phyloP scores from a whole-genome alignment of 2,113 vertebrate genomes.

The Hemichromis elongatus region DNA sequence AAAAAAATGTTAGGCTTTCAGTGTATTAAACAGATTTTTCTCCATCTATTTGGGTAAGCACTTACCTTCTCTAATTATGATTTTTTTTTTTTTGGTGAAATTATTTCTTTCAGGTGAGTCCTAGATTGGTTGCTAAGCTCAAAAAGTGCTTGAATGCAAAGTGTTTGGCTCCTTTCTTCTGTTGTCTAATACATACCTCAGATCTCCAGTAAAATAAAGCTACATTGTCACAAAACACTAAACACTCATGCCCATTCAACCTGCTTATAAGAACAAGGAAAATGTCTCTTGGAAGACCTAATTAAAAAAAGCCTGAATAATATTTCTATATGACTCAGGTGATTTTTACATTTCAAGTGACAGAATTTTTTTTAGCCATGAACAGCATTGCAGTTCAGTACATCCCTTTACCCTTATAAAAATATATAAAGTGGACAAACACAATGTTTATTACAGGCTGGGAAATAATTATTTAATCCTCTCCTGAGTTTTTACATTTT shows the following conservation, averaged over 20 bases:
- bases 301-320: not conserved
- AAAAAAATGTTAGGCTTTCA: not conserved
- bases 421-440: not conserved
- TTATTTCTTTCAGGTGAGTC: not conserved
- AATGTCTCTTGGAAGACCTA: not conserved
- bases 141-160: too few species aligned
- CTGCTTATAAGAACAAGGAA: not conserved
- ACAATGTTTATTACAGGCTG: not conserved
- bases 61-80: not conserved
- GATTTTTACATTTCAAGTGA: not conserved
- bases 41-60: not conserved
- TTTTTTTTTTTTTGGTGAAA: not conserved
- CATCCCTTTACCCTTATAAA: not conserved
- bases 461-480: not conserved
- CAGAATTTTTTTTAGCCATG: not conserved
- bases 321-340: not conserved
- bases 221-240: conserved; percentile 1
- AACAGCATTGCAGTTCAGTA: not conserved
- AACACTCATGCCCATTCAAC: not conserved
- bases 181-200: not conserved
- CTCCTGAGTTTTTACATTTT: not conserved
- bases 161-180: too few species aligned
- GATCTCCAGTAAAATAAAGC: not conserved
- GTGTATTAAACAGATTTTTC: not conserved
- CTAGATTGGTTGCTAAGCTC: not conserved